Evolutionary conservation across 2,113 vertebrate species (phyloP).

Genomic region (Zingel zingel): DNA sequence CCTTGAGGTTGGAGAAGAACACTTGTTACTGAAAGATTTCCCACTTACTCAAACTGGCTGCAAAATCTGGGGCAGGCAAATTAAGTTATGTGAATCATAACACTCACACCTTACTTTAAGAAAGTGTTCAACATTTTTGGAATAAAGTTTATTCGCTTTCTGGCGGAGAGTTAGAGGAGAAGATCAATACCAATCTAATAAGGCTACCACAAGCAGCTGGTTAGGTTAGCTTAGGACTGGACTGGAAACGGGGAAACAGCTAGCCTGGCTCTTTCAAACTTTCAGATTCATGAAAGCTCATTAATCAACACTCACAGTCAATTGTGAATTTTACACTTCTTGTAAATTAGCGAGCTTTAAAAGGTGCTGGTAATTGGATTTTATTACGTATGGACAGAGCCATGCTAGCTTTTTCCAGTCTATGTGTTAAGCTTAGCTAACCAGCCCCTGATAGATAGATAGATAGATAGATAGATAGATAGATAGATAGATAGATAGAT

Average conservation of each 20-base stretch:
- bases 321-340: neutral
- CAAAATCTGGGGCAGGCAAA: slow-evolving; percentile 27
- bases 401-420: neutral
- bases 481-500: too few relatives aligned
- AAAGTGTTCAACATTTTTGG: slow-evolving; percentile 18
- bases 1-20: slow-evolving; percentile 29
- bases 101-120: slow-evolving; percentile 3
- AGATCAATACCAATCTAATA: neutral
- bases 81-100: slow-evolving; percentile 23
- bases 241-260: neutral
- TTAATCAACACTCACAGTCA: neutral
- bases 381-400: neutral
- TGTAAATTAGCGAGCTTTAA: neutral
- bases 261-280: neutral
- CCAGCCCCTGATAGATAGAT: too few relatives aligned
- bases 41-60: slow-evolving; percentile 20
- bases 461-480: too few relatives aligned
- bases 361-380: neutral
- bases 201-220: neutral
- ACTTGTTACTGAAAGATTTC: slow-evolving; percentile 30
- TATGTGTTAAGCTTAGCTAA: neutral
- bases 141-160: neutral
- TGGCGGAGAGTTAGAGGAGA: neutral
- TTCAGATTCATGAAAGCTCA: neutral
- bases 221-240: slow-evolving; percentile 12